These are phyloP conservation scores for Drosophila anomalipes DNA, from an alignment of 2,888 invertebrate genomes.

Conservation along the genomic window DNA sequence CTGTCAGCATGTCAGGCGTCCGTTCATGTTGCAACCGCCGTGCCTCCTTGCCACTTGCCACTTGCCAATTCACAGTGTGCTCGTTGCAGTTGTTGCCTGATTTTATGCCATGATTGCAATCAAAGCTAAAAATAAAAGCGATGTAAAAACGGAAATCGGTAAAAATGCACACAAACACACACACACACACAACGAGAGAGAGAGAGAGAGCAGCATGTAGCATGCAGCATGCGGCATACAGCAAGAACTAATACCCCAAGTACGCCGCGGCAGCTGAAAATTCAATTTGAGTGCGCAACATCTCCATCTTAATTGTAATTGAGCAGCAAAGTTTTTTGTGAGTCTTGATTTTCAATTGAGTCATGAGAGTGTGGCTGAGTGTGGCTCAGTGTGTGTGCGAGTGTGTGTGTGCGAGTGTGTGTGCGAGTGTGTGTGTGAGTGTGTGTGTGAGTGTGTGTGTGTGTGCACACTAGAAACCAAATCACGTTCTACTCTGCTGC, in stretches of 20 bases:
- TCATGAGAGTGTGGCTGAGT: slow-evolving; percentile 28
- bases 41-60: not conserved
- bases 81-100: slow-evolving; percentile 66
- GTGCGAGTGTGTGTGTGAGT: not conserved
- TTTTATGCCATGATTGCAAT: slow-evolving; percentile 81
- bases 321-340: slow-evolving; percentile 75
- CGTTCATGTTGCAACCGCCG: slow-evolving; percentile 9
- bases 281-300: slow-evolving; percentile 79
- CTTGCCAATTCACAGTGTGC: not conserved
- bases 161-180: slow-evolving; percentile 33
- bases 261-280: slow-evolving; percentile 62
- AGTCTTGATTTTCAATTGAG: slow-evolving; percentile 78
- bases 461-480: slow-evolving; percentile 43
- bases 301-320: slow-evolving; percentile 82
- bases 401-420: not conserved
- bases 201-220: not conserved
- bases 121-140: slow-evolving; percentile 70
- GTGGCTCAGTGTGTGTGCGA: not conserved
- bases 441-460: not conserved
- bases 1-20: slow-evolving; percentile 64
- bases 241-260: slow-evolving; percentile 24
- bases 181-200: not conserved
- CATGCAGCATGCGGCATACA: not conserved
- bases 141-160: slow-evolving; percentile 64
- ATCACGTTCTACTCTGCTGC: slow-evolving; percentile 58